phyloP scores from a whole-genome alignment of 2,113 vertebrate species.

The Bufo bufo region DNA sequence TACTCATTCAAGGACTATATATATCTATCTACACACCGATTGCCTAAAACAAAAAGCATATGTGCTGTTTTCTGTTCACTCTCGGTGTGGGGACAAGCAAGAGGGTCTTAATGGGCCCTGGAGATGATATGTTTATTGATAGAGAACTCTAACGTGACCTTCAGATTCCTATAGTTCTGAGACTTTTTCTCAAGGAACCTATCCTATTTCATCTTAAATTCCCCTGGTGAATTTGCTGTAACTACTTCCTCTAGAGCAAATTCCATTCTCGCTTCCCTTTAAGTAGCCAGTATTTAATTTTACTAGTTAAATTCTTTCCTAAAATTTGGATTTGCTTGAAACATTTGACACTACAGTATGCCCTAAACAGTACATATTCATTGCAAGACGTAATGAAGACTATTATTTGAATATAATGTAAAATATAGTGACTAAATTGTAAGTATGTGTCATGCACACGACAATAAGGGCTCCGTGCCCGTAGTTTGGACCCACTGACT shows the following conservation, averaged over 20 bases:
- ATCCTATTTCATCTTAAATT: constrained; percentile 54
- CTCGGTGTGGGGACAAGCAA: constrained; percentile 31
- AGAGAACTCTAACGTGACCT: constrained; percentile 50
- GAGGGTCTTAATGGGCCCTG: constrained; percentile 18
- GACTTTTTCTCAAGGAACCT: constrained; percentile 50
- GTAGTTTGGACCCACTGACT: too few relatives aligned
- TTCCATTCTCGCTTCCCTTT: constrained; percentile 41
- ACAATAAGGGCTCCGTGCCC: too few relatives aligned
- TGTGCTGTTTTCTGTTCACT: constrained; percentile 12
- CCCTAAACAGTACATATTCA: neutral
- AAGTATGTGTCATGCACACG: neutral
- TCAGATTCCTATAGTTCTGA: constrained; percentile 47
- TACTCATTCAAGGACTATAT: neutral
- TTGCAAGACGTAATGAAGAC: neutral
- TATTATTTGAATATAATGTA: neutral
- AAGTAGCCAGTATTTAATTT: constrained; percentile 3
- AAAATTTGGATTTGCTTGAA: neutral
- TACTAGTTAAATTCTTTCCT: neutral
- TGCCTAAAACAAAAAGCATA: constrained; percentile 14
- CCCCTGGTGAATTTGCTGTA: constrained; percentile 44
- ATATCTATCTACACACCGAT: neutral
- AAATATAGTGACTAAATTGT: neutral
- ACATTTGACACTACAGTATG: neutral
- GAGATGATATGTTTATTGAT: constrained; percentile 54
- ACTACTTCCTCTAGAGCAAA: constrained; percentile 53